Conservation (phyloP, 2,888 invertebrate genomes). For the Tetranychus truncatus region DNA sequence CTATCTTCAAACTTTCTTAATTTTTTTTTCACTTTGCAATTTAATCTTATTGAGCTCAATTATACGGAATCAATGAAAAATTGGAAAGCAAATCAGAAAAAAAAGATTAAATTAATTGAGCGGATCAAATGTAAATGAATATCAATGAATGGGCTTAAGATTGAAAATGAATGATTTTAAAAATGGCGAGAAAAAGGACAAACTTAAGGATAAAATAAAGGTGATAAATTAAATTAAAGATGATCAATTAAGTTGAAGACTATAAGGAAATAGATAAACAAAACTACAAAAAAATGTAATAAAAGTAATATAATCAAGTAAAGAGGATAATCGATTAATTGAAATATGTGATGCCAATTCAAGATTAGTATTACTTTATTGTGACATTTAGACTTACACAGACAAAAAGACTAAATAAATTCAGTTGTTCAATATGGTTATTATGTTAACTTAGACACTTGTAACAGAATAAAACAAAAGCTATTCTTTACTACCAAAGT, state of each 20-base stretch:
- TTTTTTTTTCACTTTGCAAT: not conserved
- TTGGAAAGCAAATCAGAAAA: not conserved
- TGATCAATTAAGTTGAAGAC: not conserved
- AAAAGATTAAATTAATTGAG: not conserved
- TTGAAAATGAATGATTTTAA: not conserved
- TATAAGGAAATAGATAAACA: not conserved
- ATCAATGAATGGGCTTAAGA: not conserved
- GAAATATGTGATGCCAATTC: not conserved
- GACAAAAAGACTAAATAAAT: not conserved
- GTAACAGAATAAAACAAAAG: not conserved
- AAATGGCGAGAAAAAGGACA: not conserved
- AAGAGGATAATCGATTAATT: conserved; percentile 1
- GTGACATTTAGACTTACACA: not conserved
- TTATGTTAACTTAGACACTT: not conserved
- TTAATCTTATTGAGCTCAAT: not conserved
- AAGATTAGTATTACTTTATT: not conserved
- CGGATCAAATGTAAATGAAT: not conserved
- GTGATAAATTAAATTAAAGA: not conserved
- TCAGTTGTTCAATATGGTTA: not conserved
- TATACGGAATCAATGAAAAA: not conserved
- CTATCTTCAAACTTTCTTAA: not conserved
- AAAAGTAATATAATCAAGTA: not conserved
- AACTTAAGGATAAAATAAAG: not conserved
- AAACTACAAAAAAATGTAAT: not conserved
- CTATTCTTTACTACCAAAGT: not conserved